Conservation (phyloP, 2,113 vertebrate genomes). For the Suncus etruscus region DNA sequence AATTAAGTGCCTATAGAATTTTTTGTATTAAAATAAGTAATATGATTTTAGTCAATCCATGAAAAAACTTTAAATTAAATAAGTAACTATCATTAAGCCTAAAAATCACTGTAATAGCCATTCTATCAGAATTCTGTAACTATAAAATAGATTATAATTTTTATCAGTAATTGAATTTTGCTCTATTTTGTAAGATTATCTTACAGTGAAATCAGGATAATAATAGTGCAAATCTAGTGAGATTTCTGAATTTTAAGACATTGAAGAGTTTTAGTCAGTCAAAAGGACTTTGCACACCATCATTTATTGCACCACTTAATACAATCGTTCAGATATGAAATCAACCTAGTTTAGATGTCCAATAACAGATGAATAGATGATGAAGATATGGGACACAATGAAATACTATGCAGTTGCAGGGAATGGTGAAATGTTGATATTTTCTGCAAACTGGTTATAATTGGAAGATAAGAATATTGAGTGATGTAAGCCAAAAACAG, state of each 20-base stretch:
- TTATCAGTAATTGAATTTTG: conserved; percentile 77
- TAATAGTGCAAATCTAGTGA: conserved; percentile 50
- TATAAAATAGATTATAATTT: conserved; percentile 72
- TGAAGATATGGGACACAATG: too few relatives aligned
- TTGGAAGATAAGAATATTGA: too few relatives aligned
- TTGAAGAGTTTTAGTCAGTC: background rate
- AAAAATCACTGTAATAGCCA: conserved; percentile 55
- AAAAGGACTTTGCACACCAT: background rate
- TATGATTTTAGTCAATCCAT: conserved; percentile 69
- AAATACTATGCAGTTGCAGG: too few relatives aligned
- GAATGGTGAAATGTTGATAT: too few relatives aligned
- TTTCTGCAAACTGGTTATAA: too few relatives aligned
- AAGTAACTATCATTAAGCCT: conserved; percentile 63
- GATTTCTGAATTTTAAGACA: conserved; percentile 62
- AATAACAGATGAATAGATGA: too few relatives aligned
- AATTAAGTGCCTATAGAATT: conserved; percentile 70
- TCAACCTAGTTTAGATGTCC: too few relatives aligned
- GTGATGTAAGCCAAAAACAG: too few relatives aligned
- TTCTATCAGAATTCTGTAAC: conserved; percentile 59
- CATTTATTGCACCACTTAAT: too few relatives aligned
- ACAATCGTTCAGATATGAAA: too few relatives aligned
- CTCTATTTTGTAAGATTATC: conserved; percentile 79
- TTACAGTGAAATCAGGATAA: conserved; percentile 67
- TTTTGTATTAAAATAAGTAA: conserved; percentile 52
- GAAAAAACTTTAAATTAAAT: conserved; percentile 72